These are phyloP conservation scores for Columba livia DNA, from an alignment of 2,113 vertebrate genomes.

Conservation along the genomic window DNA sequence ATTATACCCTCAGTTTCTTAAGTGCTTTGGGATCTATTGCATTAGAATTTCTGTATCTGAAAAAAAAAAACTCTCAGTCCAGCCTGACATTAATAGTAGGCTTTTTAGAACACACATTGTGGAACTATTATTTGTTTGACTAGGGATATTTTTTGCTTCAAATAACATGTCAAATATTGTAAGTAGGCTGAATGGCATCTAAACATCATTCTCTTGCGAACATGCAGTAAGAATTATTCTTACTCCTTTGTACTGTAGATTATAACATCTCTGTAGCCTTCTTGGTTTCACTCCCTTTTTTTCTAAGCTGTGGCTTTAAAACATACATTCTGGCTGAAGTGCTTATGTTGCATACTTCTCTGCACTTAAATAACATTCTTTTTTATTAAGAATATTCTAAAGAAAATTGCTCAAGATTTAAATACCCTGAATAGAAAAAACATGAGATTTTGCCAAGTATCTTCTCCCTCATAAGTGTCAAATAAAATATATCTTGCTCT, in stretches of 20 bases:
- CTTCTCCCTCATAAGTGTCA: background rate
- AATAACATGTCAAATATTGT: background rate
- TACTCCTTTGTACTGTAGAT: background rate
- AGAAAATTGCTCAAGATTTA: background rate
- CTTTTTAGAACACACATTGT: background rate
- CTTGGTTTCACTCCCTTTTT: background rate
- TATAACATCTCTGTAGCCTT: background rate
- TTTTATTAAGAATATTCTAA: background rate
- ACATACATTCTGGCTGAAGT: background rate
- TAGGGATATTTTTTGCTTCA: background rate
- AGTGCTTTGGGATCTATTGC: background rate
- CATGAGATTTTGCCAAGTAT: background rate
- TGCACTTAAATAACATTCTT: background rate
- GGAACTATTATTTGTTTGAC: background rate
- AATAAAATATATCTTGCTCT: background rate
- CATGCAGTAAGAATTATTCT: background rate
- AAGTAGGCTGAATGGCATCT: background rate
- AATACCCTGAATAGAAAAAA: background rate
- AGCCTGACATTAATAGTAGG: accelerated
- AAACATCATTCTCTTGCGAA: background rate
- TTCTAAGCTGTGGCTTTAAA: background rate
- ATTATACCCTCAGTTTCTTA: background rate
- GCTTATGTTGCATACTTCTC: background rate
- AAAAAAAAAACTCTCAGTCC: background rate
- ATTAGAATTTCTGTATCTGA: background rate